Evolutionary conservation across 2,888 invertebrate species (phyloP), one percentile per base, ranked within the genome.

Genomic region (Sarcophaga subvicina): DNA sequence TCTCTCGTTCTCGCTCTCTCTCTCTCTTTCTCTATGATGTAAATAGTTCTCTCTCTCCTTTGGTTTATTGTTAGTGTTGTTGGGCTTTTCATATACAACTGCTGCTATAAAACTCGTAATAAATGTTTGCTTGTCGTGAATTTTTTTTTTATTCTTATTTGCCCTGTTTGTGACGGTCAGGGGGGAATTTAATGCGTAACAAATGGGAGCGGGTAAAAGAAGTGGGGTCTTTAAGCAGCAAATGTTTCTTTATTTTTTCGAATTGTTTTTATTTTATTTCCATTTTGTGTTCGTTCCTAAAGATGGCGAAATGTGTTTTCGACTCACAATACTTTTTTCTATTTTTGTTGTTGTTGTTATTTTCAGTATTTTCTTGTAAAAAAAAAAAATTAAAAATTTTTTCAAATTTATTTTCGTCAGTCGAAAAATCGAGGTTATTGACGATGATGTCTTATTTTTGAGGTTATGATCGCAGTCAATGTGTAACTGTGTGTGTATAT

Each of bases 111-210:
- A 78, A 78, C 66, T 47, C 20, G 37, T 76, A 73, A 70, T 75
- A 76, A 87, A 84, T 84, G 81, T 79, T 87, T 84, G 73, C 81
- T 76, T 84, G 83, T 82, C 78, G 83, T 83, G 83, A 87, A 82
- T 84, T 82, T 84, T 79, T 49, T 69, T 62, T 49, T 64, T 54
- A 71, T 49, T 70, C 62, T 25, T 64, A 64, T 64, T 5, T 49
- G n/a, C 63, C 25, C 17, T 54, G 54, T 54, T 54, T 54, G 12
- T 10, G 37, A 5, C 4, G 47, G 5, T 60, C 62, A 72, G 66
- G 20, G 73, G 60, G n/a, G 49, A 37, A 20, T 45, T 62, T 25
- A n/a, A 45, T 17, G 47, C 49, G 14, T 49, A 14, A 49, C 4
- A 54, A 54, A 14, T 54, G 54, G 54, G 54, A 54, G 12, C 54